Base-by-base conservation (phyloP, 2,113 vertebrate species). In the Synodontis membranacea region DNA sequence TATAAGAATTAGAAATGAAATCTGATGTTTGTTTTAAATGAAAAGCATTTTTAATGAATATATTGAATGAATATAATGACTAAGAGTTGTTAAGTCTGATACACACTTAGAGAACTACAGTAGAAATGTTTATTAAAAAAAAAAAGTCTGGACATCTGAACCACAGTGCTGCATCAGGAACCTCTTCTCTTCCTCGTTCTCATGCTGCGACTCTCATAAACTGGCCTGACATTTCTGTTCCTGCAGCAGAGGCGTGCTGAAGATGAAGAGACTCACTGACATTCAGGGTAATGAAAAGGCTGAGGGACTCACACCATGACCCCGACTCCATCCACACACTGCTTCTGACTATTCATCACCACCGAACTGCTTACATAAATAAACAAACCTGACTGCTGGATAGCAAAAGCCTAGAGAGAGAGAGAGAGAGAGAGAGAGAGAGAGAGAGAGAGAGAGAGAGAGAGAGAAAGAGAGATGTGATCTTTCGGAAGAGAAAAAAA, bases 221-320 rank as follows among this genome's bases (percentile, higher is more conserved):
- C 93, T 86, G 89, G 86, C 91, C 88, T 95, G 94, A 95, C 94
- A 95, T 95, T 95, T 94, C 90, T 91, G 83, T 82, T 85, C 80
- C 89, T 86, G 91, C 91, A 92, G 93, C 94, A 93, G 92, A 94
- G 93, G 88, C 88, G 88, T 84, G 85, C 39, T 80, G 84, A 92
- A 90, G 93, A 95, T 94, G 92, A 94, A 95, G 93, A 91, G 90
- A 90, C 87, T 92, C 91, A 91, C 91, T 95, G 94, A 95, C 95
- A 95, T 95, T 95, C 94, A 94, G 95, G 94, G 92, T 95, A 94
- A 95, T 94, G 93, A 93, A 94, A 92, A 93, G 86, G 91, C 90
- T 76, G 60, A 88, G 66, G 87, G 72, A 91, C 90, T 70, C 80
- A 87, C 86, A 85, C 89, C 91, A 91, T 94, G 94, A 94, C 95